Base-by-base conservation (phyloP, 2,888 invertebrate species). In the Acleris laterana region DNA sequence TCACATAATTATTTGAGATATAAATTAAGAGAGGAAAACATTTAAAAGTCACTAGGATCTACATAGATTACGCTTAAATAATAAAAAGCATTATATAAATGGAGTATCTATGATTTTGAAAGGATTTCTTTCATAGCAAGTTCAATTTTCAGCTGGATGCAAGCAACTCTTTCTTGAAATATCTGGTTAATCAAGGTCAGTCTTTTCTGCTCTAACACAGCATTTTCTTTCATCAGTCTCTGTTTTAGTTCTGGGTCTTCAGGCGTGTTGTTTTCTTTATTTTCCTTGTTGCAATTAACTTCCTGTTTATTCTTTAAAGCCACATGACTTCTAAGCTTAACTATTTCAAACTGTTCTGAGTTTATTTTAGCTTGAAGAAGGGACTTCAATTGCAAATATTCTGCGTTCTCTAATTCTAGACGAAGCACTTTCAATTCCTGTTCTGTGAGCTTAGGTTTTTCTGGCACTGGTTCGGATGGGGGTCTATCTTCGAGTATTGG, bases 301-400 rank as follows among this genome's bases (percentile, higher is more conserved):
- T 93, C 91, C 66, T 90, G 92, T 69, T 93, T 93, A 71, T 85
- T 91, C 68, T 93, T 93, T 65, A 93, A 80, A 5, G 93, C 87
- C 19, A 93, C 88, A 69, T 94, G 88, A 75, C 94, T 94, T 68
- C 94, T 93, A 17, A 96, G 85, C 70, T 94, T 94, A 25, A 95
- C 94, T 16, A 96, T 95, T 89, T 97, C 96, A 49, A 95, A 94
- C 74, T 94, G 95, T 85, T 97, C 97, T 0, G 94, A 94, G 77
- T 95, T 94, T 62, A 97, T 96, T 78, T 95, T 95, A 1, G 94
- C 94, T 78, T 95, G 95, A 13, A 97, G 84, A 55, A 95, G 91
- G 1, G 95, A 94, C 71, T 96, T 96, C 75, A 97, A 91, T 70
- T 95, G 95, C 32, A 96, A 82, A 69, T 95, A 91, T 72, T 95